Percentiles rank a stretch among this genome's conserved stretches.
These are phyloP conservation scores for Cyanoliseus patagonus DNA, from an alignment of 2,113 vertebrate species.

Conservation along the genomic window DNA sequence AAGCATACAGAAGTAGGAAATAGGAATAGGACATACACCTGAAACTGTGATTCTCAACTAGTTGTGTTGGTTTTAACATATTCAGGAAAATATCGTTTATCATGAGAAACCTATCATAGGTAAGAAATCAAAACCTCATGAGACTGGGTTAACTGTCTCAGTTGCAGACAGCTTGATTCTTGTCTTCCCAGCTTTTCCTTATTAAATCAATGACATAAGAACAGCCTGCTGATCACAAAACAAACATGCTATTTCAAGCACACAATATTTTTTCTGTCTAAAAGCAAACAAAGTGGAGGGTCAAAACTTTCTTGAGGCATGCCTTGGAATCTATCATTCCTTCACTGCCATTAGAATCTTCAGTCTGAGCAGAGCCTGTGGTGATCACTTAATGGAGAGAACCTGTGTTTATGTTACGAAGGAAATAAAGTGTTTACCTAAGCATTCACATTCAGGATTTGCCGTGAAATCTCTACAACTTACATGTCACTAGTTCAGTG, in stretches of 20 bases:
- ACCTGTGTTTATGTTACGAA: background rate
- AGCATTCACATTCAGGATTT: background rate
- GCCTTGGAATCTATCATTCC: background rate
- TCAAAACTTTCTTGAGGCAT: background rate
- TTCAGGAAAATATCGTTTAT: background rate
- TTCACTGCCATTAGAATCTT: background rate
- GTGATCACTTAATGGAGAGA: background rate
- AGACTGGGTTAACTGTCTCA: background rate
- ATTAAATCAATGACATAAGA: background rate
- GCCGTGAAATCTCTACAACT: background rate
- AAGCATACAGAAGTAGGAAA: background rate
- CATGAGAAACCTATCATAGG: background rate
- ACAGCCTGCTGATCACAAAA: background rate
- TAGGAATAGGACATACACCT: background rate
- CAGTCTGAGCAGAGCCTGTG: background rate
- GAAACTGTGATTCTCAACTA: background rate
- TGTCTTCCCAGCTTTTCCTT: background rate
- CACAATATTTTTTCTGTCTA: background rate
- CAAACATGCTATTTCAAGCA: background rate
- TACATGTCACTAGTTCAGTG: background rate
- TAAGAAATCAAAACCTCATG: background rate
- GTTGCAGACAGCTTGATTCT: background rate
- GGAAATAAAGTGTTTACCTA: background rate
- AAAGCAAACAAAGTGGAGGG: background rate
- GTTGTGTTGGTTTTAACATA: background rate